These are phyloP conservation scores for Spilosoma lubricipeda DNA, from an alignment of 2,888 invertebrate genomes.

Conservation along the genomic window DNA sequence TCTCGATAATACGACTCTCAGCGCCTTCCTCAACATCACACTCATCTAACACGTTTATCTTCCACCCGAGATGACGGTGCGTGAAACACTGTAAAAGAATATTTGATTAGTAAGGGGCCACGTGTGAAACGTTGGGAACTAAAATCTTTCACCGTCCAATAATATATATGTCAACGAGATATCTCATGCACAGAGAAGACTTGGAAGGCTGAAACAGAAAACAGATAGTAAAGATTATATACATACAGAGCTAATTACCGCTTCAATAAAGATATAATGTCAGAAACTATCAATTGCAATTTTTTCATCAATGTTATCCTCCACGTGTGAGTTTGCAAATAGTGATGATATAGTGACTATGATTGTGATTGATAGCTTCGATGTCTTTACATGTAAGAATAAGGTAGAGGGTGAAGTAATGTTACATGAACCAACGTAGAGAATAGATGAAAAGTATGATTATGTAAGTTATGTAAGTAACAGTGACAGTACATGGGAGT, in stretches of 20 bases:
- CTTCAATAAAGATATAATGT: constrained; percentile 36
- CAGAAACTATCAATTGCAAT: constrained; percentile 19
- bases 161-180: constrained; percentile 55
- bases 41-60: constrained; percentile 95
- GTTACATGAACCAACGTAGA: constrained; percentile 23
- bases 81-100: constrained; percentile 92
- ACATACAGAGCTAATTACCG: constrained; percentile 60
- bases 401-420: constrained; percentile 31
- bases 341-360: background rate
- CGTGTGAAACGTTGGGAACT: constrained; percentile 19
- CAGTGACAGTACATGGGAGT: constrained; percentile 17
- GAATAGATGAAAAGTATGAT: constrained; percentile 38
- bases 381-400: constrained; percentile 21
- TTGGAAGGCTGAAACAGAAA: constrained; percentile 86
- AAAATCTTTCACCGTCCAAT: constrained; percentile 67
- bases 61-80: constrained; percentile 97
- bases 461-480: constrained; percentile 25
- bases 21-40: constrained; percentile 89
- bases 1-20: constrained; percentile 81
- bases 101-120: constrained; percentile 20
- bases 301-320: background rate
- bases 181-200: constrained; percentile 83
- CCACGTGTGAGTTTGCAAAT: background rate
- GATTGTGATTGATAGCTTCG: constrained; percentile 8
- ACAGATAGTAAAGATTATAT: constrained; percentile 79